Evolutionary conservation across 2,888 invertebrate species (phyloP), one percentile per base, ranked within the genome.

Genomic region (Rhingia rostrata): DNA sequence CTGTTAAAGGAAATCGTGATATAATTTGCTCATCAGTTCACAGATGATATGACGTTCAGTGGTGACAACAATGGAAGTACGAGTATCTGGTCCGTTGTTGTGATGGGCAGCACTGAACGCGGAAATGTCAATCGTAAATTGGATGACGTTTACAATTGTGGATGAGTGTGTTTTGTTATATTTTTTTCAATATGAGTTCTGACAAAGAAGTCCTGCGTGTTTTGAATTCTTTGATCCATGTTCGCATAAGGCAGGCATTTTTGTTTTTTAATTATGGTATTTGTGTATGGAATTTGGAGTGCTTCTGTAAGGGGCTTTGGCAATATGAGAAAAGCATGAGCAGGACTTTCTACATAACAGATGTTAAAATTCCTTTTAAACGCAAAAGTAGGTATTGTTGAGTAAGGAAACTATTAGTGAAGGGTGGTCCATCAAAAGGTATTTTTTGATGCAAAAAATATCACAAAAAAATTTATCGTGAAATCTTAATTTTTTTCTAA

Each of bases 41-140:
- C 72, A 54, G 77, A 60, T 60, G 49, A 67, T 73, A 63, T 73
- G 47, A 32, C 58, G 72, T 77, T 66, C 47, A 53, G 61, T 37
- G 33, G 5, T 12, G 70, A 75, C 70, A 70, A 69, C 74, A 74
- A 80, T 74, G 74, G 80, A 41, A 37, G 56, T 39, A 49, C 49
- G 14, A 9, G 58, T 45, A 37, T 47, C 61, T 67, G 45, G 69
- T 61, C 60, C 45, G 12, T 10, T 39, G n/a, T 45, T 12, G 35
- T 4, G 56, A 56, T 33, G 66, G 33, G 67, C 10, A 54, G 39
- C 47, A 37, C 35, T 51, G 73, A 67, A 80, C 61, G 80, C 80
- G 80, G 80, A 80, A 80, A 67, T 67, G 72, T 79, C 78, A 56
- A 49, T 69, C 64, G 77, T 56, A 78, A 78, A 63, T 70, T 78